Conservation (phyloP, 2,113 vertebrate genomes). For the Megaleporinus macrocephalus region DNA sequence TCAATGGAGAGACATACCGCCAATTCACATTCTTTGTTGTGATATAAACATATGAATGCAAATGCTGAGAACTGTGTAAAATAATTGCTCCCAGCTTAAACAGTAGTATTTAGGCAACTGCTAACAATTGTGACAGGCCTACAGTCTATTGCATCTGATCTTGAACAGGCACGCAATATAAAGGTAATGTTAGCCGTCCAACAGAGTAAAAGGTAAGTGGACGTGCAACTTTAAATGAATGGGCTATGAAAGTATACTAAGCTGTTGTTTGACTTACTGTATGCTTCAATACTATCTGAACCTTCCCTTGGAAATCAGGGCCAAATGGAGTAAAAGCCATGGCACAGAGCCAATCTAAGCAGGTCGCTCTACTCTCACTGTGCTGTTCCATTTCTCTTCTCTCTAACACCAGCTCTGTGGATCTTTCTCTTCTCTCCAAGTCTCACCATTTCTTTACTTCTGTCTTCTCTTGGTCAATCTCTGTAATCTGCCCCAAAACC, state of each 20-base stretch:
- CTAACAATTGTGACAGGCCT: no score
- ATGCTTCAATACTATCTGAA: slow-evolving; percentile 14
- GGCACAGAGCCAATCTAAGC: slow-evolving; percentile 44
- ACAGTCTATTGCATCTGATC: no score
- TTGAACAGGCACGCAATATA: no score
- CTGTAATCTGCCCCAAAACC: not conserved
- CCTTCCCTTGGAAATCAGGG: slow-evolving; percentile 47
- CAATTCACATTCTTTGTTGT: no score
- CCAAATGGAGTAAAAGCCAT: slow-evolving; percentile 39
- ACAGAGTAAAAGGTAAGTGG: no score
- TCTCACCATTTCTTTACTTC: not conserved
- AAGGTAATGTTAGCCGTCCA: no score
- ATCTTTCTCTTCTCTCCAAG: not conserved
- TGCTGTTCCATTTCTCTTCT: not conserved
- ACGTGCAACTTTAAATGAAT: not conserved
- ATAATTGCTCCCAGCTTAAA: no score
- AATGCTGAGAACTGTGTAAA: no score
- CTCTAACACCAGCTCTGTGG: not conserved
- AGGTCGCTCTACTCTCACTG: not conserved
- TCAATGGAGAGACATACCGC: no score
- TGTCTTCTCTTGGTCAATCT: not conserved
- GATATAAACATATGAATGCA: no score
- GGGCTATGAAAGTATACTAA: not conserved
- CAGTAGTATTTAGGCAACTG: no score
- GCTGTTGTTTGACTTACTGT: slow-evolving; percentile 15